Percentiles rank a stretch among this genome's conserved stretches.
phyloP scores from a whole-genome alignment of 2,113 vertebrate species.

The Dermatemys mawii region DNA sequence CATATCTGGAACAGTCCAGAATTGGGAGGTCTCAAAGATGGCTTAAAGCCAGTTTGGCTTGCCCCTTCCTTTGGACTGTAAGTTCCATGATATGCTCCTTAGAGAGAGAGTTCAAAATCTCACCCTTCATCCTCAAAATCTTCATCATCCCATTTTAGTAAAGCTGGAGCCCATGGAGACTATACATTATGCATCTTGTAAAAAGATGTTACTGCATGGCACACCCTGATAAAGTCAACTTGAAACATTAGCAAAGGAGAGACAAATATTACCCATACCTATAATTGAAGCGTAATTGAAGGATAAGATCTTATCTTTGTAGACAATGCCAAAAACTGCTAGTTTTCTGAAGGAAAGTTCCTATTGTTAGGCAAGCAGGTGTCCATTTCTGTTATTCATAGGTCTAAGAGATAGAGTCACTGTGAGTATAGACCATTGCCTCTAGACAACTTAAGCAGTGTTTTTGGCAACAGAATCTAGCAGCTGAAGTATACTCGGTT shows the following conservation, averaged over 20 bases:
- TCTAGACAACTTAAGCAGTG: background rate
- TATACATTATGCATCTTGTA: background rate
- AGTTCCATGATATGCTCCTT: rapidly evolving
- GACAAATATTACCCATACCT: background rate
- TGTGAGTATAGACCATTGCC: background rate
- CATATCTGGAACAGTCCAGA: background rate
- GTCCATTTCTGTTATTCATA: background rate
- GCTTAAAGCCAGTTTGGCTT: background rate
- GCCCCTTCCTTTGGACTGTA: background rate
- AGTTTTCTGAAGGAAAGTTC: background rate
- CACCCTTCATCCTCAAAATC: rapidly evolving
- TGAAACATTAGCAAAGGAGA: background rate
- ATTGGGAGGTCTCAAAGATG: background rate
- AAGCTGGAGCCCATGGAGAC: background rate
- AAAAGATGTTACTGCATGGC: background rate
- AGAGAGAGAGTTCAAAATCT: background rate
- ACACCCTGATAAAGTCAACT: background rate
- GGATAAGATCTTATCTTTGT: background rate
- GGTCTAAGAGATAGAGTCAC: background rate
- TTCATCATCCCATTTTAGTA: background rate
- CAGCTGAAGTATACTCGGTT: background rate
- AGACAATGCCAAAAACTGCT: background rate
- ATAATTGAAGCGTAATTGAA: background rate
- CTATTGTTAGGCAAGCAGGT: background rate
- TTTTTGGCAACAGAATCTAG: rapidly evolving